phyloP scores from a whole-genome alignment of 2,113 vertebrate species.

The Isurus oxyrinchus region DNA sequence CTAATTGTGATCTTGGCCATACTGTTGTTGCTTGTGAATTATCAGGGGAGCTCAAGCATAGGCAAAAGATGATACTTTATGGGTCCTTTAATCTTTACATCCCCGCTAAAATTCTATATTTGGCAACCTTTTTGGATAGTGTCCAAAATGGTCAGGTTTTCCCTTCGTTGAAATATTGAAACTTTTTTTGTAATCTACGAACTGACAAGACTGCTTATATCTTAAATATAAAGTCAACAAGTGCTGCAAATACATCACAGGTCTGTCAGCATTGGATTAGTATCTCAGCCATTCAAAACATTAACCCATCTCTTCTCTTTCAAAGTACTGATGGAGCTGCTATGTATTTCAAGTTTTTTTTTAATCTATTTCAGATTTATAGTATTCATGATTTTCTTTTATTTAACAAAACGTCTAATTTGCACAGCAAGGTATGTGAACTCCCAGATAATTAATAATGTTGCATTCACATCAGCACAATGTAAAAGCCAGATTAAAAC shows the following conservation, averaged over 20 bases:
- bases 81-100: neutral
- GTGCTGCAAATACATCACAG: neutral
- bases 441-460: too few species aligned
- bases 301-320: neutral
- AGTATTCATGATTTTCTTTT: neutral
- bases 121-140: neutral
- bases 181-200: neutral
- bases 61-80: neutral
- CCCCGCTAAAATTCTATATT: neutral
- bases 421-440: neutral
- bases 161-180: neutral
- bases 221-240: conserved; percentile 10
- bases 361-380: neutral
- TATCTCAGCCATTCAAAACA: neutral
- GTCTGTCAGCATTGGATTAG: neutral
- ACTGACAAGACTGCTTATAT: neutral
- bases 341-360: neutral
- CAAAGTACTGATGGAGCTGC: neutral
- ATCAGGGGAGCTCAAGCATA: neutral
- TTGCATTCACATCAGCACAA: neutral
- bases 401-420: neutral
- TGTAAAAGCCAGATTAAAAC: neutral
- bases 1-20: neutral
- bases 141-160: neutral
- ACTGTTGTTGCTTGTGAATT: neutral